Base-by-base conservation (phyloP, 2,797 vertebrate species). In the Paedocypris micromegethes region DNA sequence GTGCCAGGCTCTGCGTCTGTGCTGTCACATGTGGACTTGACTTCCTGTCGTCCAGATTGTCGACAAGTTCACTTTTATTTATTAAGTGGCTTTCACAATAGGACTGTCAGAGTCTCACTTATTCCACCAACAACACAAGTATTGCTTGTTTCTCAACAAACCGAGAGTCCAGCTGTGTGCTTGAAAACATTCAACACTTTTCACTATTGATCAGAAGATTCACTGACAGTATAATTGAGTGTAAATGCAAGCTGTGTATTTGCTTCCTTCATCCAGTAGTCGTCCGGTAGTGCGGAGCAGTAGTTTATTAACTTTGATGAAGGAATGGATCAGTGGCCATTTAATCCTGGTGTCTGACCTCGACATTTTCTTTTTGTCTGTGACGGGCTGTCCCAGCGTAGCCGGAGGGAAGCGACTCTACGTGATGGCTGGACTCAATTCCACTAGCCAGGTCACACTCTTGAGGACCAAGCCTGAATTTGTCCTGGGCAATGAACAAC, bases 271-370 rank as follows among this genome's bases (percentile, higher is more conserved):
- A 46, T 58, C 37, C 74, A 78, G 66, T 74, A 78, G 38, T 68
- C 45, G 63, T 76, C 73, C 71, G 51, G 45, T 65, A 73, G 61
- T 69, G 44, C 3, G 52, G 58, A 74, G 68, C 74, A 50, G 58
- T 72, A 59, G 73, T 72, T 76, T 72, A 72, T 75, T 67, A 62
- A 71, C 73, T 66, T 71, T 71, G 77, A 73, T 73, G 71, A 70
- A 75, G 39, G 59, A 58, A 65, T 6, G 41, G 46, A 61, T 50
- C 56, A 4, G 41, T 64, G 50, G 57, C 65, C 77, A 43, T 58
- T 75, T 62, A 65, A 66, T 47, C 41, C 56, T 69, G 52, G n/a
- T 66, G 76, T 66, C 70, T 75, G 61, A 70, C 49, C 58, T 53
- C 56, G 66, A 68, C 69, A 66, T 77, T 64, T 70, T 62, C 52